phyloP scores from a whole-genome alignment of 2,797 vertebrate species.

The Alosa sapidissima region DNA sequence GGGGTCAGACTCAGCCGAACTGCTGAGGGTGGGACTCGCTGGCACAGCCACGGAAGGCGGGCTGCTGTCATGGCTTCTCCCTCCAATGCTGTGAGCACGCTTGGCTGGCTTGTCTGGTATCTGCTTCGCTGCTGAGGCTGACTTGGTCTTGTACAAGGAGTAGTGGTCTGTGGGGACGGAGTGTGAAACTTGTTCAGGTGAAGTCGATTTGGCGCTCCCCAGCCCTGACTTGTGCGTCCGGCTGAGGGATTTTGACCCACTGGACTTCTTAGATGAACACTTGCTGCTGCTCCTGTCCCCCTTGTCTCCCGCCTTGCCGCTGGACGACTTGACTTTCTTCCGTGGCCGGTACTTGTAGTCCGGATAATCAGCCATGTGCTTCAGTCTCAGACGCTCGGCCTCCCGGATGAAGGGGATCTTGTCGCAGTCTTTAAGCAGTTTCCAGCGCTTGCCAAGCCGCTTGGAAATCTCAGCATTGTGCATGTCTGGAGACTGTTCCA shows the following conservation, averaged over 20 bases:
- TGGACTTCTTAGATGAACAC: slow-evolving; percentile 70
- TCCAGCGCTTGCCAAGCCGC: slow-evolving; percentile 96
- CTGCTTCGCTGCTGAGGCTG: slow-evolving; percentile 76
- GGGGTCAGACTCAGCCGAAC: slow-evolving; percentile 89
- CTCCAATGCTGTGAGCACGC: slow-evolving; percentile 83
- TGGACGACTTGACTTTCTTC: slow-evolving; percentile 94
- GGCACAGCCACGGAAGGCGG: slow-evolving; percentile 86
- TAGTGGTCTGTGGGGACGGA: slow-evolving; percentile 81
- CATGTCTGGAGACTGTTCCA: slow-evolving; percentile 98
- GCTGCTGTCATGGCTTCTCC: slow-evolving; percentile 74
- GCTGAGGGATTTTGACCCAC: slow-evolving; percentile 71
- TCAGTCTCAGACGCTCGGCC: slow-evolving; percentile 95
- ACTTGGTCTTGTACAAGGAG: slow-evolving; percentile 87
- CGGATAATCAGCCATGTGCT: slow-evolving; percentile 99
- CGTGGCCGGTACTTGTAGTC: slow-evolving; percentile 99
- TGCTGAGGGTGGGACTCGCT: slow-evolving; percentile 86
- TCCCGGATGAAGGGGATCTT: slow-evolving; percentile 99
- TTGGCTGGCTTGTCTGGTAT: slow-evolving; percentile 84
- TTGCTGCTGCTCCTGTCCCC: slow-evolving; percentile 70
- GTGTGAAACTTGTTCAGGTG: slow-evolving; percentile 61
- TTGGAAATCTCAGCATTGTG: slow-evolving; percentile 99
- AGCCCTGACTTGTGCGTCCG: slow-evolving; percentile 79
- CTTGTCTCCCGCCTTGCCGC: slow-evolving; percentile 72
- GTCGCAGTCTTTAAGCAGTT: slow-evolving; percentile 95
- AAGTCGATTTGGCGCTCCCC: slow-evolving; percentile 65